These are phyloP conservation scores for Stenichneumon culpator DNA, from an alignment of 2,888 invertebrate genomes.

Conservation along the genomic window DNA sequence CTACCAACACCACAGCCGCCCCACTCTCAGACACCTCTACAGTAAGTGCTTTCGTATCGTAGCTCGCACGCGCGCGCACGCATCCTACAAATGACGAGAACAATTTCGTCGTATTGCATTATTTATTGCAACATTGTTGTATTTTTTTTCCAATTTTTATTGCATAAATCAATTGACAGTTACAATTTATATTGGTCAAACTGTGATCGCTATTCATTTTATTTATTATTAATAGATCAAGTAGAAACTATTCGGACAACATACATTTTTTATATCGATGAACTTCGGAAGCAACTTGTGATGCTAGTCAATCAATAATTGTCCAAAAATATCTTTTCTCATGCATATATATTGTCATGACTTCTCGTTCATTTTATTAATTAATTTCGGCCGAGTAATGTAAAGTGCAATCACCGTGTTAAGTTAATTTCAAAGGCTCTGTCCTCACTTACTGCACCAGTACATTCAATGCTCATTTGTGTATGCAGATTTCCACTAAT, in stretches of 20 bases:
- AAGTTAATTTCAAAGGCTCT: neutral
- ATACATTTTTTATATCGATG: neutral
- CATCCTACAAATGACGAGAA: neutral
- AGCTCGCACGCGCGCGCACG: neutral
- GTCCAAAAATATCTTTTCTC: no score
- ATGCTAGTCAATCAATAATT: no score
- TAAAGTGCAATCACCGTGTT: neutral
- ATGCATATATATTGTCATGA: neutral
- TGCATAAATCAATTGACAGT: neutral
- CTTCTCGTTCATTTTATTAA: neutral
- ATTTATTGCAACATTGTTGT: neutral
- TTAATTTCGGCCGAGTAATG: neutral
- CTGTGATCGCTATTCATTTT: neutral
- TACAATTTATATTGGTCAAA: neutral
- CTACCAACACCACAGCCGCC: conserved; percentile 79
- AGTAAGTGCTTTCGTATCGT: conserved; percentile 71
- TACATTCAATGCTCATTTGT: neutral
- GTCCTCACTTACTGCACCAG: neutral
- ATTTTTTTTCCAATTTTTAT: neutral
- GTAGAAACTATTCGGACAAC: no score
- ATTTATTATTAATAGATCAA: no score
- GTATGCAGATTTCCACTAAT: conserved; percentile 29
- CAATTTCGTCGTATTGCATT: neutral
- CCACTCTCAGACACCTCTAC: conserved; percentile 81
- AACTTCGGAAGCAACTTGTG: neutral